phyloP scores from a whole-genome alignment of 1,140 invertebrate species.

The Diachasmimorpha longicaudata region DNA sequence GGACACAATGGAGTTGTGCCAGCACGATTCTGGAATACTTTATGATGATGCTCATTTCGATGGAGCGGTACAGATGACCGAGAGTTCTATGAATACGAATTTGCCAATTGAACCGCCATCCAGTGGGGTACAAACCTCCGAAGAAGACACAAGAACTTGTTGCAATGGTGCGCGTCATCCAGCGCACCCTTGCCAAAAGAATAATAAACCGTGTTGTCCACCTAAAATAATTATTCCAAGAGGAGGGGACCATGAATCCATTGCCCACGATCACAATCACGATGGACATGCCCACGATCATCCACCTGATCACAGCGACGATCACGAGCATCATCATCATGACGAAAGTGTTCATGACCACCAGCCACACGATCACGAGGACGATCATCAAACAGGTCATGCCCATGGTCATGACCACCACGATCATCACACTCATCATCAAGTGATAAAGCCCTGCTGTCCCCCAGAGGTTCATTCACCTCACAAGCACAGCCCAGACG shows the following conservation, averaged over 20 bases:
- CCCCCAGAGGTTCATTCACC: not conserved
- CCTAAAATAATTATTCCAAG: not conserved
- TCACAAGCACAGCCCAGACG: not conserved
- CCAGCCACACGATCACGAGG: not conserved
- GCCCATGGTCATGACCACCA: slow-evolving; percentile 14
- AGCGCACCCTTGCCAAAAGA: not conserved
- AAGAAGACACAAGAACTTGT: slow-evolving; percentile 18
- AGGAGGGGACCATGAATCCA: no score
- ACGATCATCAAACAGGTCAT: not conserved
- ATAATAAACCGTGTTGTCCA: not conserved
- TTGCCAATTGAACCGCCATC: not conserved
- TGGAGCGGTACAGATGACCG: slow-evolving; percentile 30
- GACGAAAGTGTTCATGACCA: not conserved
- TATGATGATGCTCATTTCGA: slow-evolving; percentile 43
- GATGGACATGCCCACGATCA: not conserved
- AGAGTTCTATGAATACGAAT: slow-evolving; percentile 45
- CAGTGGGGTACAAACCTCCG: slow-evolving; percentile 26
- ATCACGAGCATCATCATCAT: not conserved
- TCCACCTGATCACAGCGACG: not conserved
- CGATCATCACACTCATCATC: not conserved
- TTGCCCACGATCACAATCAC: not conserved
- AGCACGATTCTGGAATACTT: slow-evolving; percentile 46
- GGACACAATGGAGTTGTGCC: slow-evolving; percentile 21
- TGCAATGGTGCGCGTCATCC: slow-evolving; percentile 2
- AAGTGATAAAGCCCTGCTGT: not conserved